Conservation (phyloP, 2,888 invertebrate genomes). For the Lepidochrysops patricia region DNA sequence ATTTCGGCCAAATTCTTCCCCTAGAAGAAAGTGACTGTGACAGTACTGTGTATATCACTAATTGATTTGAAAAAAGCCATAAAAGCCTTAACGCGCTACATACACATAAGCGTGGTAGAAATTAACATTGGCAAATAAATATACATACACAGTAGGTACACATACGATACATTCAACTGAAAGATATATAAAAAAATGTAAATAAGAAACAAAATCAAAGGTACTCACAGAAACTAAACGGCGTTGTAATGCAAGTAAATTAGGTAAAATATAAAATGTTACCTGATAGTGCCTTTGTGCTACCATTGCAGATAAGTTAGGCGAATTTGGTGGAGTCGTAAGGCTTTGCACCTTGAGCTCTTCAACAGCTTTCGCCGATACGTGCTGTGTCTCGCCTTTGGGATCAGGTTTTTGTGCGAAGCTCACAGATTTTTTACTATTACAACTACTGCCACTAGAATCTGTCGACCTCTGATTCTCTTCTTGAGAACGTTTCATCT, state of each 20-base stretch:
- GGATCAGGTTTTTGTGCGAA: conserved; percentile 78
- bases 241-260: conserved; percentile 47
- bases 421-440: conserved; percentile 83
- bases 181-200: conserved; percentile 20
- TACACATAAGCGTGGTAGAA: background rate
- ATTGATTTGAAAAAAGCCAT: background rate
- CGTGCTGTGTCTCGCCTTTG: conserved; percentile 50
- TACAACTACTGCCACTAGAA: conserved; percentile 73
- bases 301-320: conserved; percentile 79
- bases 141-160: conserved; percentile 9
- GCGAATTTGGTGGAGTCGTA: conserved; percentile 82
- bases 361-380: conserved; percentile 64
- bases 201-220: conserved; percentile 39
- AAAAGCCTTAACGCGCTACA: background rate
- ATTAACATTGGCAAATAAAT: conserved; percentile 7
- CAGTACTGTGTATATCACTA: conserved; percentile 20
- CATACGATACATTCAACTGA: background rate
- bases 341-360: conserved; percentile 62
- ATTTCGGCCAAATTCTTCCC: conserved; percentile 75
- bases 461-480: conserved; percentile 75
- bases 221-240: conserved; percentile 67
- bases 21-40: conserved; percentile 39
- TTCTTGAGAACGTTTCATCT: conserved; percentile 81
- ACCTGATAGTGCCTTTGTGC: conserved; percentile 76
- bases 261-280: conserved; percentile 39